A percentile compares a stretch with the other conserved stretches of the same genome.
Conservation (phyloP, 2,888 invertebrate genomes). For the Heliconius ismenius region DNA sequence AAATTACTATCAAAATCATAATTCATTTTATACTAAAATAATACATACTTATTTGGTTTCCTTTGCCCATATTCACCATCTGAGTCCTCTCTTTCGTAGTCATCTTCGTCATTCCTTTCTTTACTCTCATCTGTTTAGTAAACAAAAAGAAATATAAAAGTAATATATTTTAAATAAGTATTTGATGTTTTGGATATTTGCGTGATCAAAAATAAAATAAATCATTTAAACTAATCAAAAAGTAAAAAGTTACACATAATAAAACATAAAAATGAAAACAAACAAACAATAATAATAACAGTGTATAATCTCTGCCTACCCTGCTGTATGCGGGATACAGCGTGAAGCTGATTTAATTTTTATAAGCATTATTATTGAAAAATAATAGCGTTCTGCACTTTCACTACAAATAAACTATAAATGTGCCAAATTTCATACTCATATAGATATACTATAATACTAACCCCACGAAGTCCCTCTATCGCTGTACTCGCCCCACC, state of each 20-base stretch:
- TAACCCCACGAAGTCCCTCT: constrained; percentile 74
- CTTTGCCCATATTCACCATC: constrained; percentile 73
- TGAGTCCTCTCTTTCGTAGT: constrained; percentile 75
- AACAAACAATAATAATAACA: too few relatives aligned
- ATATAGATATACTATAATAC: constrained; percentile 35
- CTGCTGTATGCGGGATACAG: background rate
- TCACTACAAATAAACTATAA: too few relatives aligned
- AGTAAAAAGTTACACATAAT: too few relatives aligned
- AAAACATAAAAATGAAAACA: too few relatives aligned
- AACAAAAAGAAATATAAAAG: background rate
- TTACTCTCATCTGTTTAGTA: constrained; percentile 68
- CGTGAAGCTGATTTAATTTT: background rate
- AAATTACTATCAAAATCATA: too few relatives aligned
- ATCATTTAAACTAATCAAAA: too few relatives aligned
- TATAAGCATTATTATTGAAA: too few relatives aligned
- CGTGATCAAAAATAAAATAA: too few relatives aligned
- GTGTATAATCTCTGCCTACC: too few relatives aligned
- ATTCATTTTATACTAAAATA: background rate
- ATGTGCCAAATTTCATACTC: too few relatives aligned
- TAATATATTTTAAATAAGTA: background rate
- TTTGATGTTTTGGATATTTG: too few relatives aligned
- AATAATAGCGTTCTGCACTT: too few relatives aligned
- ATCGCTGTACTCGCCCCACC: constrained; percentile 77
- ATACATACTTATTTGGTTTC: constrained; percentile 64
- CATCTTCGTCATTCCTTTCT: constrained; percentile 71